Evolutionary conservation across 30 jellyfish, hydroid and myxozoan species (phyloP).

Genomic region (Chrysaora quinquecirrha): DNA sequence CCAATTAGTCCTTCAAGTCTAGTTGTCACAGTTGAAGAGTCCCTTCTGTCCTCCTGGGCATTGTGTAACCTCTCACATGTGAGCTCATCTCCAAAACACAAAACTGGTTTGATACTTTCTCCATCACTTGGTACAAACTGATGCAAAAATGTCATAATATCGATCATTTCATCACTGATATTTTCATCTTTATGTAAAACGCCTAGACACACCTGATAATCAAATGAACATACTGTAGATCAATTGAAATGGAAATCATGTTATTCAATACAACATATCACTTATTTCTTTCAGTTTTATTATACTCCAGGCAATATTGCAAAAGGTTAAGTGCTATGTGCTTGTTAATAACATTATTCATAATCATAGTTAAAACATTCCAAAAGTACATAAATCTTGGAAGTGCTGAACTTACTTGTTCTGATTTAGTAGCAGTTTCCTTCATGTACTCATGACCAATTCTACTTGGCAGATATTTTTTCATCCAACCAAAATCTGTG

Average conservation of each 20-base stretch:
- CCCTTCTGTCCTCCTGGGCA: constrained; percentile 50
- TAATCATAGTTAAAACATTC: neutral
- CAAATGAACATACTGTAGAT: constrained; percentile 13
- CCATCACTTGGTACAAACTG: constrained; percentile 18
- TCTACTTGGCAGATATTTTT: constrained; percentile 40
- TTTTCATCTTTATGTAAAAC: constrained; percentile 35
- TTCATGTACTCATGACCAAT: constrained; percentile 39
- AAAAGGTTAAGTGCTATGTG: constrained; percentile 18
- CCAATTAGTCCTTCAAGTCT: constrained; percentile 23
- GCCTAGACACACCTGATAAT: constrained; percentile 34
- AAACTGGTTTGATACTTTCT: constrained; percentile 25
- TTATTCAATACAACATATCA: constrained; percentile 3
- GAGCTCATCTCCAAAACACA: constrained; percentile 45
- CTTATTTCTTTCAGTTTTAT: neutral
- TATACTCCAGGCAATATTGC: constrained; percentile 15
- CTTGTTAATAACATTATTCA: neutral
- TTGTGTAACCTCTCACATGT: constrained; percentile 22
- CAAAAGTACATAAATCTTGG: constrained; percentile 10
- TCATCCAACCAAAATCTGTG: constrained; percentile 39
- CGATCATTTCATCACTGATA: constrained; percentile 36
- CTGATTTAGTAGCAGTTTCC: constrained; percentile 40
- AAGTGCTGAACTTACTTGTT: constrained; percentile 23
- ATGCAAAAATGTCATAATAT: constrained; percentile 37
- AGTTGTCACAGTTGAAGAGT: constrained; percentile 6
- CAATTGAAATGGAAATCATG: constrained; percentile 7